Evolutionary conservation across 1,140 invertebrate genomes (phyloP), one percentile per base, ranked within the genome.

Genomic region (Zelostemma sp.): DNA sequence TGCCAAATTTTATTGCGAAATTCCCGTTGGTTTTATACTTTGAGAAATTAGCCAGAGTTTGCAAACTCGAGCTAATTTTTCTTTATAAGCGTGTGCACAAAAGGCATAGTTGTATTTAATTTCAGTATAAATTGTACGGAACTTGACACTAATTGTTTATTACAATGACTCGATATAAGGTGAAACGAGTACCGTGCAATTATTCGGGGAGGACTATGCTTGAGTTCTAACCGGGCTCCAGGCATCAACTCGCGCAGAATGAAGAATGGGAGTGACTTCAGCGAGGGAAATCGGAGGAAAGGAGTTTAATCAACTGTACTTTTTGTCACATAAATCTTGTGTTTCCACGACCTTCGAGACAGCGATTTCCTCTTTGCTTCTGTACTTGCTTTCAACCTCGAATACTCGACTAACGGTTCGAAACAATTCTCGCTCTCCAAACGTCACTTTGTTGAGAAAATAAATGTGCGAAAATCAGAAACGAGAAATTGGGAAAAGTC

Each of bases 241-340:
- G 8, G 40, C 40, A 41, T 41, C 40, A 15, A 15, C 15, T 12
- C 40, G 12, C 40, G 40, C 14, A 15, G 14, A 15, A 41, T 41
- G 14, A 41, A 41, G 14, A 41, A 41, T 41, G 40, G 14, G 6
- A 12, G 40, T 15, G 14, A 41, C n/a, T 41, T 41, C 14, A 15
- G 12, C 40, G n/a, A 41, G 8, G 12, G 12, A 43, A 16, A 15
- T 19, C 51, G 40, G 3, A 38, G 25, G 46, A 35, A 47, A 54
- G n/a, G 33, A 17, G 57, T 72, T 79, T 75, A 78, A 77, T 78
- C 62, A 77, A 79, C 62, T 71, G 70, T 65, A 55, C 56, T 61
- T 74, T 74, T 75, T 75, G 41, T 68, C 71, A 61, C 71, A 46
- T 75, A 77, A 75, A 79, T 79, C 73, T 72, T 46, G 35, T 11